These are phyloP conservation scores for Adoxophyes honmai DNA, from an alignment of 1,140 invertebrate species.

Conservation along the genomic window DNA sequence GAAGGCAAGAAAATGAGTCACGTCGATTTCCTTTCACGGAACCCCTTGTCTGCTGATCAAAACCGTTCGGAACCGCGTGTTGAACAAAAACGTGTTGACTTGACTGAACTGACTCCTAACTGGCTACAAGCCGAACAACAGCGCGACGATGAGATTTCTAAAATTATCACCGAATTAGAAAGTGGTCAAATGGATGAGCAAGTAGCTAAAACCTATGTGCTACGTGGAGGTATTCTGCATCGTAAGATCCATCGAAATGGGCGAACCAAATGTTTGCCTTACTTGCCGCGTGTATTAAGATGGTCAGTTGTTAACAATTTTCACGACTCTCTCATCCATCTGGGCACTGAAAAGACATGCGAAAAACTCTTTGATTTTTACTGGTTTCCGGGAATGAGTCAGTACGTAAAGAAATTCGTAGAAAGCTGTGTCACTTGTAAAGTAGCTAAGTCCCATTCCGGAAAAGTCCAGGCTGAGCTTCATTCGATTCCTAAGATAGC, in stretches of 20 bases:
- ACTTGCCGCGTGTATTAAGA: background rate
- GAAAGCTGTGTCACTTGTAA: background rate
- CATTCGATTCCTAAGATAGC: background rate
- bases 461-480: background rate
- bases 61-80: background rate
- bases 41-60: background rate
- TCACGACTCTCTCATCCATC: background rate
- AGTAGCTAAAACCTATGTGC: background rate
- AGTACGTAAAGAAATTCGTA: background rate
- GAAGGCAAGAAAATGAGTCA: background rate
- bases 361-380: background rate
- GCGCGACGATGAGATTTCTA: background rate
- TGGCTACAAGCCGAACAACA: background rate
- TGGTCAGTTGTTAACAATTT: background rate
- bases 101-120: background rate
- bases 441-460: background rate
- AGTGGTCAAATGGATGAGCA: background rate
- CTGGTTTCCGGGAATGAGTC: background rate
- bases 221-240: background rate
- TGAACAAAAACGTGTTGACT: background rate
- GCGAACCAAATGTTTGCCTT: background rate
- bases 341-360: background rate
- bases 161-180: background rate
- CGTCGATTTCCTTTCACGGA: background rate
- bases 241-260: background rate